These are phyloP conservation scores for Poliocrania exsul DNA, from an alignment of 2,797 vertebrate genomes.

Conservation along the genomic window DNA sequence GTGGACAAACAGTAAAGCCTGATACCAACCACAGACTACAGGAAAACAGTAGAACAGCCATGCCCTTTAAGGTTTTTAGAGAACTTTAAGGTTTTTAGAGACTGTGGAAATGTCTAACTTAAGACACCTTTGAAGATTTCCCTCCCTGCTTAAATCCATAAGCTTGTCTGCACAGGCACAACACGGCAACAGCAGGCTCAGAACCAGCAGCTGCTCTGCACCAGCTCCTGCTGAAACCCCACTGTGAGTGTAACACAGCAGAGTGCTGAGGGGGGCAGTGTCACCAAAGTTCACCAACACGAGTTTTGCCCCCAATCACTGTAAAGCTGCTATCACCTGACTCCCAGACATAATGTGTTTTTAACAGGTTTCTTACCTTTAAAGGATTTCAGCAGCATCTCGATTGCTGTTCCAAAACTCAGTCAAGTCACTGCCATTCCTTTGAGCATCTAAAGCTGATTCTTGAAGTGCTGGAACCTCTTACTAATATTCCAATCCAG, in stretches of 20 bases:
- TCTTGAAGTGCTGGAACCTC: background rate
- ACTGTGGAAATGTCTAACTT: background rate
- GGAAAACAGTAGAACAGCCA: background rate
- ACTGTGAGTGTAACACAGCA: background rate
- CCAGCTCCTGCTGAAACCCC: background rate
- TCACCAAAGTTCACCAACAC: rapidly evolving
- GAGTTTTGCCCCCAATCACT: background rate
- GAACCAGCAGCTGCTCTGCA: background rate
- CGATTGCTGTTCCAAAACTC: background rate
- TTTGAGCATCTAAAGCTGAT: background rate
- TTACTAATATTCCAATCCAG: background rate
- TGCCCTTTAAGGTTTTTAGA: background rate
- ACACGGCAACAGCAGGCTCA: background rate
- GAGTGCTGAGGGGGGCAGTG: background rate
- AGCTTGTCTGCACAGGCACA: background rate
- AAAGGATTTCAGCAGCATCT: background rate
- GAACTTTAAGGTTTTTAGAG: background rate
- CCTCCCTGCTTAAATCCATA: background rate
- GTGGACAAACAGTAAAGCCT: background rate
- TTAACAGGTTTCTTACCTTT: background rate
- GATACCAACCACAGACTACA: background rate
- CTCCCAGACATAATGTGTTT: background rate
- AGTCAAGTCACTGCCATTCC: background rate
- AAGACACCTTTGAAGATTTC: background rate
- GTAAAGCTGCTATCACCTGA: background rate